Evolutionary conservation across 1,140 invertebrate genomes (phyloP).

Genomic region (Gerris buenoi): DNA sequence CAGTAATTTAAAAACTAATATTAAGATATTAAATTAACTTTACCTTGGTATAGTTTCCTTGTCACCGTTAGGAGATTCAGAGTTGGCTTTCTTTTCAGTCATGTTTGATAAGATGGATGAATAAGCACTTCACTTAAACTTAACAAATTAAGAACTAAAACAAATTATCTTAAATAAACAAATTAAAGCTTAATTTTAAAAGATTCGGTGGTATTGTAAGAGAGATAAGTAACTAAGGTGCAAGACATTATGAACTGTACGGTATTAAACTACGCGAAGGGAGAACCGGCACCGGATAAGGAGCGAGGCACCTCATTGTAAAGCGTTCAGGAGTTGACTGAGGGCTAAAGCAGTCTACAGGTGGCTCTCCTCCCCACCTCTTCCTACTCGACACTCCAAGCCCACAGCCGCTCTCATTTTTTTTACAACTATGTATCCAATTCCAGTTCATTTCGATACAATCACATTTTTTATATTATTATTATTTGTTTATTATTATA

Average conservation of each 20-base stretch:
- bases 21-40: too few relatives aligned
- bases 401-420: too few relatives aligned
- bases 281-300: not conserved
- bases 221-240: not conserved
- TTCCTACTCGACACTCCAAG: too few relatives aligned
- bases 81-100: not conserved
- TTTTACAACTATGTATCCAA: too few relatives aligned
- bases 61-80: not conserved
- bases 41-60: not conserved
- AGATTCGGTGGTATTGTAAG: not conserved
- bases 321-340: not conserved
- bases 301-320: not conserved
- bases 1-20: too few relatives aligned
- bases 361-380: not conserved
- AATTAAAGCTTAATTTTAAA: not conserved
- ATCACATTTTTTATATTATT: too few relatives aligned
- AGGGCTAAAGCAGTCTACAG: not conserved
- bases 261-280: not conserved
- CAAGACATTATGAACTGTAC: not conserved
- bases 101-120: not conserved
- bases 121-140: not conserved
- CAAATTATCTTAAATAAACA: too few relatives aligned
- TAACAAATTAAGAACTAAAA: not conserved
- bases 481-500: too few relatives aligned
- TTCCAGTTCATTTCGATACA: too few relatives aligned